A percentile compares a stretch with the other conserved stretches of the same genome.
These are phyloP conservation scores for human (Homo sapiens) DNA, from an alignment of 2,113 vertebrate species.

Conservation along the genomic window GRCh38 chr3:184958501-184959000, in stretches of 20 bases:
- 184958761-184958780: neutral
- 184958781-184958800: neutral
- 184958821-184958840: neutral
- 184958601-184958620: neutral
- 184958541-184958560: neutral
- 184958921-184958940: neutral
- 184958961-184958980: neutral
- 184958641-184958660: neutral
- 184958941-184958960: neutral
- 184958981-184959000: neutral
- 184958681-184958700: neutral
- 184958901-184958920: neutral
- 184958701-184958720: neutral
- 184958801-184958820: neutral
- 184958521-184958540: neutral
- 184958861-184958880: neutral
- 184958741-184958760: neutral
- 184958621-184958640: neutral
- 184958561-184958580: neutral
- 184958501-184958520: neutral
- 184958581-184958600: neutral
- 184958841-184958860: neutral
- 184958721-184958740: neutral
- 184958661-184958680: neutral
- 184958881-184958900: neutral